A percentile compares a stretch with the other conserved stretches of the same genome.
phyloP scores from a whole-genome alignment of 2,113 vertebrate genomes.

The Trachemys scripta region DNA sequence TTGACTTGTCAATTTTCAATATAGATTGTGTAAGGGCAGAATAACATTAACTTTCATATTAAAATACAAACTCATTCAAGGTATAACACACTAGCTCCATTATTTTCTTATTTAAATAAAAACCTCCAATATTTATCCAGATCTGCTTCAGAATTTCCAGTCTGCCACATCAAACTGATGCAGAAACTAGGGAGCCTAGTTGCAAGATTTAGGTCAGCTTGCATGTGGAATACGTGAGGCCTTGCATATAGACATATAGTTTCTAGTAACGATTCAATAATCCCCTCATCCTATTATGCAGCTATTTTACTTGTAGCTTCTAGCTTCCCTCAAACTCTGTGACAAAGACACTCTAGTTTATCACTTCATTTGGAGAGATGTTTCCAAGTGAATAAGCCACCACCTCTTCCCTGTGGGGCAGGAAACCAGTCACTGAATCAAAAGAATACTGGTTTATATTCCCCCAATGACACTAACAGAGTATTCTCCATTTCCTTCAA shows the following conservation, averaged over 20 bases:
- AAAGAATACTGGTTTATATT: slow-evolving; percentile 32
- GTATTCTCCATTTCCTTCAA: background rate
- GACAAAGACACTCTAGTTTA: slow-evolving; percentile 22
- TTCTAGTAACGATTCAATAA: slow-evolving; percentile 68
- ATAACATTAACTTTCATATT: background rate
- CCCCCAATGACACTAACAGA: slow-evolving; percentile 4
- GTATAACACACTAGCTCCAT: background rate
- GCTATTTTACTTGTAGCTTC: slow-evolving; percentile 38
- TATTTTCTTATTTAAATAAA: background rate
- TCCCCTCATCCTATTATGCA: slow-evolving; percentile 47
- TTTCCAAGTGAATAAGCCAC: background rate
- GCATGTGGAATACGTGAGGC: slow-evolving; percentile 49
- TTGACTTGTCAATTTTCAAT: background rate
- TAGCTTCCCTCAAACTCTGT: slow-evolving; percentile 9
- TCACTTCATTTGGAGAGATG: slow-evolving; percentile 19
- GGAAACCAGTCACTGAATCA: slow-evolving; percentile 40
- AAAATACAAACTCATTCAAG: background rate
- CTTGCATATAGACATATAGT: slow-evolving; percentile 38
- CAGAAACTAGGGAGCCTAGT: slow-evolving; percentile 42
- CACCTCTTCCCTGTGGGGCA: slow-evolving; percentile 61
- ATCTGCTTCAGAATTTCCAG: slow-evolving; percentile 35
- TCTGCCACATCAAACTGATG: slow-evolving; percentile 30
- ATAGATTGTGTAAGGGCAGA: background rate
- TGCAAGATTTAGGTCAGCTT: slow-evolving; percentile 70
- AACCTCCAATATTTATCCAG: background rate